Conservation (phyloP, 2,888 invertebrate species). For the Ichneumoninae sp. region DNA sequence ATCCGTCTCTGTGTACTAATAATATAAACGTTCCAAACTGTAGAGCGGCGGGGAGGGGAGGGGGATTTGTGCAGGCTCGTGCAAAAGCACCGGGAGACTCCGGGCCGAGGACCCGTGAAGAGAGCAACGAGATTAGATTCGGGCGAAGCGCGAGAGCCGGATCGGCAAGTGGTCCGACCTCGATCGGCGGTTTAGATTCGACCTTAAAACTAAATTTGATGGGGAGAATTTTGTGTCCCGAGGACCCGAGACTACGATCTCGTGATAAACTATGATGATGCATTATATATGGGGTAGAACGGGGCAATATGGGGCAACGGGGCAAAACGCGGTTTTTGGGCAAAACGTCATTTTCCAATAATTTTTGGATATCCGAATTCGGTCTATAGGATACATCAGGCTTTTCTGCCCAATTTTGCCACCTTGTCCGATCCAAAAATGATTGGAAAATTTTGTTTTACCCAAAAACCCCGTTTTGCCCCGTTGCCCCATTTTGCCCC, state of each 20-base stretch:
- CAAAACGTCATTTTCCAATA: too few relatives aligned
- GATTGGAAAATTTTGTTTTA: too few relatives aligned
- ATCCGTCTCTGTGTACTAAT: conserved; percentile 17
- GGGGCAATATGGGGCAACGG: too few relatives aligned
- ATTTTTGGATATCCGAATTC: too few relatives aligned
- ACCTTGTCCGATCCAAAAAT: too few relatives aligned
- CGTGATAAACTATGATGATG: not conserved
- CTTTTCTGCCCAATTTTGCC: too few relatives aligned
- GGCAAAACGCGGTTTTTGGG: too few relatives aligned
- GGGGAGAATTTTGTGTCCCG: conserved; percentile 30
- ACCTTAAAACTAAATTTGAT: conserved; percentile 54
- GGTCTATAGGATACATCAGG: too few relatives aligned
- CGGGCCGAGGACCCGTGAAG: not conserved
- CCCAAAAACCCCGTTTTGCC: too few relatives aligned
- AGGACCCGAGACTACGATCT: conserved; percentile 11
- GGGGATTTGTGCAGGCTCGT: not conserved
- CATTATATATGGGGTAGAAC: too few relatives aligned
- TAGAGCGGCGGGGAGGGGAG: not conserved
- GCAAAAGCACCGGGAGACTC: not conserved
- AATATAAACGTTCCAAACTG: conserved; percentile 3
- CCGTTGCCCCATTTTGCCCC: too few relatives aligned
- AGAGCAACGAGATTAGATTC: conserved; percentile 44
- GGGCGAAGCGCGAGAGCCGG: conserved; percentile 24
- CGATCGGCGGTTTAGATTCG: conserved; percentile 51
- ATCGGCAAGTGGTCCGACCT: conserved; percentile 61